Evolutionary conservation across 2,888 invertebrate genomes (phyloP).

Genomic region (Napeogenes sylphis): DNA sequence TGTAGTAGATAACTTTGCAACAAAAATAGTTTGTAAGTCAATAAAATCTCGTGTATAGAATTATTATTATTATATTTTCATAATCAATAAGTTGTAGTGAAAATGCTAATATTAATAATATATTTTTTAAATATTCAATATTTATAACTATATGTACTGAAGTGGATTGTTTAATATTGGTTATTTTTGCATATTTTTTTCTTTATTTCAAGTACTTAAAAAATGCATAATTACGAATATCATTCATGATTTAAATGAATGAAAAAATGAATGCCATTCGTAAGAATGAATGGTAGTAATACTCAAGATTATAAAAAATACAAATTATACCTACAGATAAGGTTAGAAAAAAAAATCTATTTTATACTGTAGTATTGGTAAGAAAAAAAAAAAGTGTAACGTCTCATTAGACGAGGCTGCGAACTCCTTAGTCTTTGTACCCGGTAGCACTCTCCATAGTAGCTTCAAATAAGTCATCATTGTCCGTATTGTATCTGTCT

Average conservation of each 20-base stretch:
- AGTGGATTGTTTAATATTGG: too few species aligned
- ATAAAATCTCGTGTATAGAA: not conserved
- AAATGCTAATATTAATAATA: too few species aligned
- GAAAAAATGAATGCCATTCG: slow-evolving; percentile 8
- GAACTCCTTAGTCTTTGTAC: slow-evolving; percentile 49
- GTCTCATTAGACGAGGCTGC: slow-evolving; percentile 51
- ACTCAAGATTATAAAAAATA: slow-evolving; percentile 46
- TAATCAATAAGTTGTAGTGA: too few species aligned
- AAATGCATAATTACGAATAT: too few species aligned
- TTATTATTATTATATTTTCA: slow-evolving; percentile 1
- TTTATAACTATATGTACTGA: too few species aligned
- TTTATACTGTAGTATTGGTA: slow-evolving; percentile 61
- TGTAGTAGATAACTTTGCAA: slow-evolving; percentile 15
- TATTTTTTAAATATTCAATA: too few species aligned
- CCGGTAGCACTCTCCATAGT: slow-evolving; percentile 32
- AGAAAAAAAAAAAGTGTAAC: slow-evolving; percentile 29
- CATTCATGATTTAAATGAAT: slow-evolving; percentile 21
- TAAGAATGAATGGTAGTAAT: slow-evolving; percentile 33
- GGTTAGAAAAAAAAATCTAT: slow-evolving; percentile 69
- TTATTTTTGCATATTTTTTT: too few species aligned
- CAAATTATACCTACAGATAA: slow-evolving; percentile 50
- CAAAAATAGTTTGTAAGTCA: slow-evolving; percentile 8
- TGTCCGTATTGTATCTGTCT: slow-evolving; percentile 3
- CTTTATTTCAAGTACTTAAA: too few species aligned
- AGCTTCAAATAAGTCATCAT: slow-evolving; percentile 11